Conservation (phyloP, 1,140 invertebrate genomes). For the Penaeus chinensis region DNA sequence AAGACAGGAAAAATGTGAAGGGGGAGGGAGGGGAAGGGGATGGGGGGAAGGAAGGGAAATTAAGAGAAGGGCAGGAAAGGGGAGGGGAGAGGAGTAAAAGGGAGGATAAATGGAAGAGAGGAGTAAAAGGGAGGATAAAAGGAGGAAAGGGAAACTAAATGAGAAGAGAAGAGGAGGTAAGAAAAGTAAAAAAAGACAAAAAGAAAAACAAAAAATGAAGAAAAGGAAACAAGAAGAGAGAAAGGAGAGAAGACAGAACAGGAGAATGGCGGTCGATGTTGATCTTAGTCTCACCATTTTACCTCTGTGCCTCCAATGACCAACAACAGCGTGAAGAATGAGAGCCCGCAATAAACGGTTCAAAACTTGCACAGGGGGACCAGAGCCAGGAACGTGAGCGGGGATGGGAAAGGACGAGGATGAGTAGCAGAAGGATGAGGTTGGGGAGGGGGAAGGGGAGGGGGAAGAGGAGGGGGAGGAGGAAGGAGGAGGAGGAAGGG, state of each 20-base stretch:
- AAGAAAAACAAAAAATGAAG: not conserved
- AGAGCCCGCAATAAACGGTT: no score
- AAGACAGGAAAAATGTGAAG: not conserved
- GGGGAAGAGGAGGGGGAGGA: not conserved
- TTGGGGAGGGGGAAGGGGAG: no score
- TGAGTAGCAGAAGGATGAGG: no score
- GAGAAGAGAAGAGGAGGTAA: not conserved
- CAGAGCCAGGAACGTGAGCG: no score
- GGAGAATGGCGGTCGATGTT: no score
- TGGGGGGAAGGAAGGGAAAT: not conserved
- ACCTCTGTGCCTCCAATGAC: no score
- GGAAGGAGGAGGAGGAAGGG: not conserved
- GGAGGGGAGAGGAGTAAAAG: not conserved
- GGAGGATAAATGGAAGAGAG: not conserved
- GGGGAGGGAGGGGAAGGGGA: not conserved
- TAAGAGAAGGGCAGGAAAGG: not conserved
- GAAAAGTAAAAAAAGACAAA: not conserved
- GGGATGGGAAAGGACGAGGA: no score
- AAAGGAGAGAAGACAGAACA: not conserved
- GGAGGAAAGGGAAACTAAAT: not conserved
- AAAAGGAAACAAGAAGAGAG: not conserved
- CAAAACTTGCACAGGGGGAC: no score
- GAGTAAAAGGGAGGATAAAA: not conserved
- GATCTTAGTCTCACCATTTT: no score
- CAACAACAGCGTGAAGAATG: no score